Evolutionary conservation across 30 jellyfish, hydroid and myxozoan genomes (phyloP).

Genomic region (Turritopsis dohrnii): DNA sequence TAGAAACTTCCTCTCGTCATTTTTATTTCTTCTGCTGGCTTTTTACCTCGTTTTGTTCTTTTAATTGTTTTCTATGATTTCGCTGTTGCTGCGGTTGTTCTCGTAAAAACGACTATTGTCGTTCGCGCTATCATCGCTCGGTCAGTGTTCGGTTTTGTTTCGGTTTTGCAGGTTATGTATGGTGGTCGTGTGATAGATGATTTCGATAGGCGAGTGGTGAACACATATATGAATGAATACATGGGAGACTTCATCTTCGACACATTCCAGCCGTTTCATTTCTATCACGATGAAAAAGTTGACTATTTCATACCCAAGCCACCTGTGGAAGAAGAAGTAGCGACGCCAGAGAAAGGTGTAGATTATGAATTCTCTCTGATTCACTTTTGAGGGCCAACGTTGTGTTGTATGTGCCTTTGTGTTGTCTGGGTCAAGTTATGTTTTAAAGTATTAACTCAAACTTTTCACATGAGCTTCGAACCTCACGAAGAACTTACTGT

Average conservation of each 20-base stretch:
- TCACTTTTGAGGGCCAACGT: too few species aligned
- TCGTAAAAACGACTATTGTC: background rate
- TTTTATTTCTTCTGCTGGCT: background rate
- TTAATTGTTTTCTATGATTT: background rate
- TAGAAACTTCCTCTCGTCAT: background rate
- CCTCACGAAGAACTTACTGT: too few species aligned
- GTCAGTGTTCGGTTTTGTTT: slow-evolving; percentile 7
- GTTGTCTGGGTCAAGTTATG: too few species aligned
- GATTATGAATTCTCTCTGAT: too few species aligned
- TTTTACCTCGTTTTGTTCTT: background rate
- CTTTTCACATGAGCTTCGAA: too few species aligned
- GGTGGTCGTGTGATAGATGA: slow-evolving; percentile 98
- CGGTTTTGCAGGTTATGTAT: slow-evolving; percentile 69
- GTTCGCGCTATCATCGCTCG: background rate
- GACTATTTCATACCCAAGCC: slow-evolving; percentile 86
- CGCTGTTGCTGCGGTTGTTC: slow-evolving; percentile 3
- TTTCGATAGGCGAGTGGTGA: slow-evolving; percentile 91
- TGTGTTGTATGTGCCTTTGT: too few species aligned
- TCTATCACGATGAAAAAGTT: slow-evolving; percentile 70
- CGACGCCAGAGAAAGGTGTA: background rate
- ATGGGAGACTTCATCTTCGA: slow-evolving; percentile 97
- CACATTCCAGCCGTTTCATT: slow-evolving; percentile 94
- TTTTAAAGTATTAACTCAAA: too few species aligned
- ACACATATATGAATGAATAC: slow-evolving; percentile 93
- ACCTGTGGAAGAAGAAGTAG: slow-evolving; percentile 14